phyloP scores from a whole-genome alignment of 2,113 vertebrate species.

The mouse (Mus musculus) region GRCm39 chr15:97695001-97695500 shows the following conservation, averaged over 20 bases:
- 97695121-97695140: background rate
- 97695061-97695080: background rate
- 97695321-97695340: background rate
- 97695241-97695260: background rate
- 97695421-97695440: background rate
- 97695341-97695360: background rate
- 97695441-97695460: background rate
- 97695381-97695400: background rate
- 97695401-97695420: background rate
- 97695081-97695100: fast-evolving
- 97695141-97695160: background rate
- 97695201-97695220: background rate
- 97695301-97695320: background rate
- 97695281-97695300: background rate
- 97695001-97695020: background rate
- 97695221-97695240: background rate
- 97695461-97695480: background rate
- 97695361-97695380: background rate
- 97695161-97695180: background rate
- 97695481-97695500: background rate
- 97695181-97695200: background rate
- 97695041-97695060: background rate
- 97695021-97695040: background rate
- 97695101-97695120: background rate
- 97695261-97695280: background rate